Evolutionary conservation across 2,113 vertebrate genomes (phyloP).

Genomic region (Narcine bancroftii): DNA sequence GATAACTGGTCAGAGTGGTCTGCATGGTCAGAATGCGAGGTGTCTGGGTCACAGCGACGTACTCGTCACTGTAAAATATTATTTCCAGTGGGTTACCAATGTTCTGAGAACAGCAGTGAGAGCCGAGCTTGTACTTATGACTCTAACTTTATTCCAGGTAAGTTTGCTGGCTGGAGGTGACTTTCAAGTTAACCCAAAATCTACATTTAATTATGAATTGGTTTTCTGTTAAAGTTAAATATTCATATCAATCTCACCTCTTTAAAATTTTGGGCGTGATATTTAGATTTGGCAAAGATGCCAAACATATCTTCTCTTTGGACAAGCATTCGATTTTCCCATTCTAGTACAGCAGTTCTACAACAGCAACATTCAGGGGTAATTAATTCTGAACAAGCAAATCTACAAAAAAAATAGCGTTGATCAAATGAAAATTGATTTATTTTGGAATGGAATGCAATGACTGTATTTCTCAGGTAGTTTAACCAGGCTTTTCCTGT

Average conservation of each 20-base stretch:
- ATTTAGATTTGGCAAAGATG: background rate
- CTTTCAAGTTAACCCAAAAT: background rate
- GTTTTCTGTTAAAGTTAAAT: background rate
- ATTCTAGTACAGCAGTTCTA: background rate
- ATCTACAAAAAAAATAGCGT: background rate
- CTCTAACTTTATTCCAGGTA: conserved; percentile 90
- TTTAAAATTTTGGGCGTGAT: too few relatives aligned
- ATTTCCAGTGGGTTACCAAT: conserved; percentile 84
- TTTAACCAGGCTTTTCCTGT: too few relatives aligned
- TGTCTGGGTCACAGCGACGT: conserved; percentile 65
- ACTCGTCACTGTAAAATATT: conserved; percentile 74
- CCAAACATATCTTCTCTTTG: background rate
- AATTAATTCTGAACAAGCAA: background rate
- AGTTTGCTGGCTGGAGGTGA: conserved; percentile 26
- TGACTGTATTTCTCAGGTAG: too few relatives aligned
- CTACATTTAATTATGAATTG: background rate
- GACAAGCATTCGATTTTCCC: background rate
- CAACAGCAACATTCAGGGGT: background rate
- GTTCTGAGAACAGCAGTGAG: conserved; percentile 79
- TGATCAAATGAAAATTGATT: too few relatives aligned
- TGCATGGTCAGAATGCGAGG: conserved; percentile 77
- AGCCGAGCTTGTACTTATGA: conserved; percentile 65
- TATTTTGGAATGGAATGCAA: too few relatives aligned
- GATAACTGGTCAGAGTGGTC: conserved; percentile 97
- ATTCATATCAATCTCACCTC: background rate